Evolutionary conservation across 2,113 vertebrate species (phyloP), one percentile per base, ranked within the genome.

Genomic region (Sinocyclocheilus anophthalmus): DNA sequence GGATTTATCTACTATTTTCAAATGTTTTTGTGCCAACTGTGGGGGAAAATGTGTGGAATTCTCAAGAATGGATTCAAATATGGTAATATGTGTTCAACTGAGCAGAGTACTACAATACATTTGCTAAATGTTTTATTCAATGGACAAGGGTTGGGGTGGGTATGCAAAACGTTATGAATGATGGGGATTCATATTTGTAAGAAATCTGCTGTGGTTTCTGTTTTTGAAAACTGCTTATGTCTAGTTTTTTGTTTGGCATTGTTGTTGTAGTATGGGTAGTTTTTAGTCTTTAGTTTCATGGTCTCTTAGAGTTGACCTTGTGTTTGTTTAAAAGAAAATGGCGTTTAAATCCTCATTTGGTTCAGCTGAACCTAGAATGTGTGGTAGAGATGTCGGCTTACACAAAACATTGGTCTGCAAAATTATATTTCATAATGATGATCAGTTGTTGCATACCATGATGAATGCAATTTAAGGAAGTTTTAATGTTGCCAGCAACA

Each of bases 391-490:
- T 37, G 53, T 78, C 53, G 1, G 76, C 50, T 24, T 53, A 53
- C n/a, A 55, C 75, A 57, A 57, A 76, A 57, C 26, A 61, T 39
- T 61, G n/a, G 30, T n/a, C 75, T 30, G 48, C 48, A 77, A 53
- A 77, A 24, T 33, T 22, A 80, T 61, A 61, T 63, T 61, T 63
- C 4, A 14, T 24, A 80, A 80, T 61, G 9, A 20, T 42, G 57
- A 39, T 24, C 33, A 80, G 12, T n/a, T 79, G 18, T 33, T 59
- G 20, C 37, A 42, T 72, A 18, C 26, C 8, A 22, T 79, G 33
- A 79, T 61, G 10, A 55, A 77, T 77, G 75, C 10, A 57, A 55
- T 77, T 33, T 42, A 76, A 55, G n/a, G 24, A 77, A 33, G 14
- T 18, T 22, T 39, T 13, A n/a, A 24, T 42, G 57, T 63, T 16